phyloP scores from a whole-genome alignment of 2,797 vertebrate species.

The Staurois parvus region DNA sequence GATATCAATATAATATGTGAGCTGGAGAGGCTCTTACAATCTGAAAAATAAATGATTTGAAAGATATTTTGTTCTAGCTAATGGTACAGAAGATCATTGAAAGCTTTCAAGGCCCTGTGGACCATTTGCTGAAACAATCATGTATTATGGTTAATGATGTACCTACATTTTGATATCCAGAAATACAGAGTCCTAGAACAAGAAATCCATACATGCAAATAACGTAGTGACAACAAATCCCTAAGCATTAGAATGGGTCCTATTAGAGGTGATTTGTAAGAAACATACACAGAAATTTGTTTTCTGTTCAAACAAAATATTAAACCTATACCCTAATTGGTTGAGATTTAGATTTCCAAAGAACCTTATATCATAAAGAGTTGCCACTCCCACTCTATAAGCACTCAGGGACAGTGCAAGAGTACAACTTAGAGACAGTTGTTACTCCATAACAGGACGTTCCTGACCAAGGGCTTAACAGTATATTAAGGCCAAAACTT shows the following conservation, averaged over 20 bases:
- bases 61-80: neutral
- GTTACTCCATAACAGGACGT: no score
- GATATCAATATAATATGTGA: no score
- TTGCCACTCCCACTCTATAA: no score
- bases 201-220: neutral
- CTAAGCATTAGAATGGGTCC: neutral
- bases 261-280: neutral
- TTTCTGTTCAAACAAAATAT: no score
- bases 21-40: no score
- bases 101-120: neutral
- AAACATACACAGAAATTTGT: neutral
- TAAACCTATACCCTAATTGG: neutral
- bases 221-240: neutral
- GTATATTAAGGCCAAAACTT: no score
- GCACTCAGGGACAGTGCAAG: no score
- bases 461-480: no score
- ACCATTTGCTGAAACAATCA: neutral
- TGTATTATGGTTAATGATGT: neutral
- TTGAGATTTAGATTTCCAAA: no score
- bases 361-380: no score
- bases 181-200: neutral
- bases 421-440: no score
- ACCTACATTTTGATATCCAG: neutral
- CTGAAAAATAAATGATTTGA: neutral
- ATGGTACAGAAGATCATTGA: neutral